Evolutionary conservation across 1,140 invertebrate genomes (phyloP), one percentile per base, ranked within the genome.

Genomic region (Steinernema feltiae): DNA sequence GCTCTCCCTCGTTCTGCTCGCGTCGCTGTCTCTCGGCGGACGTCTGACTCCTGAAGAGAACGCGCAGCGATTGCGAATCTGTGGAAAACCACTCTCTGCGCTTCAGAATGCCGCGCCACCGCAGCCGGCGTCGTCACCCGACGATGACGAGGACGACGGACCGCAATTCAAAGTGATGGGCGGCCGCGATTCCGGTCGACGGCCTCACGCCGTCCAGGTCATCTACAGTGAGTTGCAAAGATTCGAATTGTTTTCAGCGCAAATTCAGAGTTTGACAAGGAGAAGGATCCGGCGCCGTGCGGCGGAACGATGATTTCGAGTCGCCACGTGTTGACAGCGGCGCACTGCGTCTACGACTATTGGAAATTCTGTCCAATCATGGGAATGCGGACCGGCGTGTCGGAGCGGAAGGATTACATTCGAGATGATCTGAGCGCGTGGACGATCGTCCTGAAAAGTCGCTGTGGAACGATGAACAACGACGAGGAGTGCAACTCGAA

Each of bases 251-350:
- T 12, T n/a, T 7, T 7, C 7, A 46, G 41, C 7, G n/a, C 41
- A n/a, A 46, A 46, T 46, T 46, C 41, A 46, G 7, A 7, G 53
- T 27, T 27, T 3, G 24, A 15, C 53, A n/a, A n/a, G n/a, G n/a
- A n/a, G n/a, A n/a, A n/a, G n/a, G n/a, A n/a, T n/a, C n/a, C n/a
- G n/a, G n/a, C n/a, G n/a, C n/a, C n/a, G n/a, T n/a, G n/a, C n/a
- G n/a, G n/a, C n/a, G n/a, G n/a, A n/a, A n/a, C n/a, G n/a, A 79
- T 88, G n/a, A 82, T 88, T 46, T 79, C 82, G 41, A 80, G 84
- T 63, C 76, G 81, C 18, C 87, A 87, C 83, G 80, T 88, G 15
- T 70, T 88, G 12, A 88, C 87, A 2, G 87, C 87, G 30, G 86
- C 86, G 18, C 87, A 88, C 79, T 88, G 87, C 79, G 77, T 88